A percentile compares a stretch with the other conserved stretches of the same genome.
Evolutionary conservation across 64 coral and sea anemone species (phyloP).

Genomic region (Montipora cactus): DNA sequence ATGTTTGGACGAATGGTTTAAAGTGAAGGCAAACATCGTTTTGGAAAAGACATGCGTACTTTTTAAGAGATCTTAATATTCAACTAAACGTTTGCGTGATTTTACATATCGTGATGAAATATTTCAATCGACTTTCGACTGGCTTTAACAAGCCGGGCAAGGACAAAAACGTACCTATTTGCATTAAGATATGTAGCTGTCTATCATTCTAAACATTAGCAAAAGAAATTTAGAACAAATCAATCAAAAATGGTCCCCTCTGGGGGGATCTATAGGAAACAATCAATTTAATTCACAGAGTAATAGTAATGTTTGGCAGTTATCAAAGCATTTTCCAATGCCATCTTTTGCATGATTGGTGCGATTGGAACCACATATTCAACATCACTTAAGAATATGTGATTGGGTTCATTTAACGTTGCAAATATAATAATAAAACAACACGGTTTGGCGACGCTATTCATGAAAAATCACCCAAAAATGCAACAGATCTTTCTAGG

Average conservation of each 20-base stretch:
- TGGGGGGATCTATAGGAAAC: constrained; percentile 9
- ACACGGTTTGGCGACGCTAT: background rate
- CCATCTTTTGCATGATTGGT: background rate
- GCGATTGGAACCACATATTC: background rate
- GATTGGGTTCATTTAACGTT: background rate
- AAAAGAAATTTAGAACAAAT: constrained; percentile 1
- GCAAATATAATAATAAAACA: background rate
- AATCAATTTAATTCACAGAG: background rate
- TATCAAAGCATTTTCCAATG: background rate
- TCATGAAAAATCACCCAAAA: background rate
- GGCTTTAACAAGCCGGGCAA: background rate
- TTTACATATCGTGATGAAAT: background rate
- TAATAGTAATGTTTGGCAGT: background rate
- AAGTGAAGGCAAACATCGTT: too few relatives aligned
- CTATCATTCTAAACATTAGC: background rate
- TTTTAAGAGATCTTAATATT: too few relatives aligned
- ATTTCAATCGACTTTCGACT: background rate
- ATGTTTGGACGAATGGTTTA: too few relatives aligned
- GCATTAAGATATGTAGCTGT: background rate
- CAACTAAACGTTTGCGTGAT: background rate
- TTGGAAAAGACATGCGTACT: too few relatives aligned
- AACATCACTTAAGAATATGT: constrained; percentile 22
- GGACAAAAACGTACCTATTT: too few relatives aligned
- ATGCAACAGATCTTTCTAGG: background rate
- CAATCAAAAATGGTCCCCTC: background rate